These are phyloP conservation scores for Galeopsomyia nigrocyanea DNA, from an alignment of 2,888 invertebrate species.

Conservation along the genomic window DNA sequence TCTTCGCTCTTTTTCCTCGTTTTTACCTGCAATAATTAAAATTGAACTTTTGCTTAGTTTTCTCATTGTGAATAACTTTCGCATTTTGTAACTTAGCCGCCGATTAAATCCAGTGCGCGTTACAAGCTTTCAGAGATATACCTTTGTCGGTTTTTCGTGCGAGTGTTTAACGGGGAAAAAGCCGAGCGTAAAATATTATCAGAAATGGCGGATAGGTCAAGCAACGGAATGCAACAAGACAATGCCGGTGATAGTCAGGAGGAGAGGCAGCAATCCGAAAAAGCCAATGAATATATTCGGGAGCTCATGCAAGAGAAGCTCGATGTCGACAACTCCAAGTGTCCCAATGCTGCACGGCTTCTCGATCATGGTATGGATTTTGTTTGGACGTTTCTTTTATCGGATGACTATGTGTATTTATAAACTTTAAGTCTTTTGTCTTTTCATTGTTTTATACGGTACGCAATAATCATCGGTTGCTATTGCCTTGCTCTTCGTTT, in stretches of 20 bases:
- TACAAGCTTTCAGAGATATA: not conserved
- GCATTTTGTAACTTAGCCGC: not conserved
- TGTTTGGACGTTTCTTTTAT: not conserved
- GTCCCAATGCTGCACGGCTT: constrained; percentile 78
- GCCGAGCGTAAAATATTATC: not conserved
- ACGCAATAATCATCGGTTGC: too few relatives aligned
- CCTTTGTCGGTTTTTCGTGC: not conserved
- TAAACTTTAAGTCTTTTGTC: too few relatives aligned
- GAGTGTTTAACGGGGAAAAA: not conserved
- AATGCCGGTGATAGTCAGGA: constrained; percentile 69
- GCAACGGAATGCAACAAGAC: constrained; percentile 31
- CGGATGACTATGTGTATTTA: not conserved
- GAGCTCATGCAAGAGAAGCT: constrained; percentile 82
- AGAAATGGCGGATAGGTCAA: constrained; percentile 40
- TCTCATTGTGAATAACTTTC: not conserved
- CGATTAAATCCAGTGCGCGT: not conserved
- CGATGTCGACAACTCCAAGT: constrained; percentile 73
- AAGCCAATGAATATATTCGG: constrained; percentile 83
- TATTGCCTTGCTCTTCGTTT: too few relatives aligned
- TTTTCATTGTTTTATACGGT: too few relatives aligned
- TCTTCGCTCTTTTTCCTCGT: not conserved
- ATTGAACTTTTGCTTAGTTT: too few relatives aligned
- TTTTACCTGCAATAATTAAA: too few relatives aligned
- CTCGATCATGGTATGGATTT: constrained; percentile 78
- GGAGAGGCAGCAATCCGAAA: constrained; percentile 75